A percentile compares a stretch with the other conserved stretches of the same genome.
These are phyloP conservation scores for Holothuria glaberrima DNA, from an alignment of 35 echinoderm and acorn worm species.

Conservation along the genomic window DNA sequence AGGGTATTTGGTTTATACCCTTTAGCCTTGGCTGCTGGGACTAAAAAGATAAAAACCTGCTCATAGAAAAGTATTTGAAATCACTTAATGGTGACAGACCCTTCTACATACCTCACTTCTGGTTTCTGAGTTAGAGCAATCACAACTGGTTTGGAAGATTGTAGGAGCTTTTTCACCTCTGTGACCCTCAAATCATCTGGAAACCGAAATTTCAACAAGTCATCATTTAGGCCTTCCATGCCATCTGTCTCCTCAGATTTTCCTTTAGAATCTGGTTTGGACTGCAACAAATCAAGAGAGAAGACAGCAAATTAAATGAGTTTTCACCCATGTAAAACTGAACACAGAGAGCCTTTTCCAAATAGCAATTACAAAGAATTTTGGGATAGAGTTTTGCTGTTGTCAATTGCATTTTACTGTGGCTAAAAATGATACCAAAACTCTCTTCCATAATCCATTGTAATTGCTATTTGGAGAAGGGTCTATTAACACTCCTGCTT, in stretches of 20 bases:
- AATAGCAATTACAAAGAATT: too few relatives aligned
- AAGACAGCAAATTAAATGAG: background rate
- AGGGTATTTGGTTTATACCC: background rate
- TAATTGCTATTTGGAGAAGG: too few relatives aligned
- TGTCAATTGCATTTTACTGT: too few relatives aligned
- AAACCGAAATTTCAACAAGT: slow-evolving; percentile 87
- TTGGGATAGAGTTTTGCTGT: too few relatives aligned
- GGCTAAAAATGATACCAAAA: too few relatives aligned
- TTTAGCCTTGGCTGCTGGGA: too few relatives aligned
- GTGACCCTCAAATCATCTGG: slow-evolving; percentile 89
- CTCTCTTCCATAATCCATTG: too few relatives aligned
- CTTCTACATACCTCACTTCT: slow-evolving; percentile 80
- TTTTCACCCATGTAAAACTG: background rate
- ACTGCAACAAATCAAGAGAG: background rate
- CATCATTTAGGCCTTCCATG: slow-evolving; percentile 87
- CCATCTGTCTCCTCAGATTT: slow-evolving; percentile 72
- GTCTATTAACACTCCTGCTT: too few relatives aligned
- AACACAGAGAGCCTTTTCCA: too few relatives aligned
- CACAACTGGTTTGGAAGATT: slow-evolving; percentile 84
- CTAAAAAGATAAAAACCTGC: too few relatives aligned
- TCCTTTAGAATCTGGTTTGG: slow-evolving; percentile 30
- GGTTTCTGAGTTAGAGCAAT: slow-evolving; percentile 94
- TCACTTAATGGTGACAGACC: background rate
- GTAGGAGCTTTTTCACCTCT: slow-evolving; percentile 84
- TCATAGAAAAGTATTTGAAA: too few relatives aligned